phyloP scores from a whole-genome alignment of 1,140 invertebrate species.

The Drosophila cardini region DNA sequence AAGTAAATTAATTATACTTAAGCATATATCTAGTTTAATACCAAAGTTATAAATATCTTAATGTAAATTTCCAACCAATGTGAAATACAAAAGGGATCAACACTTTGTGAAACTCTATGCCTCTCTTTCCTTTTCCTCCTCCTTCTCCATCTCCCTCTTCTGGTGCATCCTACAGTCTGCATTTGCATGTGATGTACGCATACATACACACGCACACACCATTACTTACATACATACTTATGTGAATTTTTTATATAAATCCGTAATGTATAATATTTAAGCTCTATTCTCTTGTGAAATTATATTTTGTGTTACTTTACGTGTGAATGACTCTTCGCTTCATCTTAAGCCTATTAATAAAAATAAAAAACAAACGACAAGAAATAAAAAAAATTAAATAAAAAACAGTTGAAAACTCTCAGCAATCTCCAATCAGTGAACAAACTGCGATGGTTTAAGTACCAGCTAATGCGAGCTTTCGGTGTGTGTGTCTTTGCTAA shows the following conservation, averaged over 20 bases:
- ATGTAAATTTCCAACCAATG: slow-evolving; percentile 50
- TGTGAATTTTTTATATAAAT: slow-evolving; percentile 40
- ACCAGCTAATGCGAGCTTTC: background rate
- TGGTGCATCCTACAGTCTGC: slow-evolving; percentile 10
- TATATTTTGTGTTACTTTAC: slow-evolving; percentile 63
- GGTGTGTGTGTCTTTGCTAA: background rate
- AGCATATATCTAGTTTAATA: slow-evolving; percentile 83
- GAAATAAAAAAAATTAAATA: slow-evolving; percentile 16
- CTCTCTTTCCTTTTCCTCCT: too few species aligned
- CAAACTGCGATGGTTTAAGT: background rate
- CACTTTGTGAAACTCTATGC: slow-evolving; percentile 25
- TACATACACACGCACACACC: slow-evolving; percentile 21
- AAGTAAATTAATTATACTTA: slow-evolving; percentile 81
- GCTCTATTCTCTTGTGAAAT: slow-evolving; percentile 73
- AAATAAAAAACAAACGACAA: slow-evolving; percentile 24
- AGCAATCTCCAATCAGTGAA: background rate
- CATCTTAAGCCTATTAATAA: slow-evolving; percentile 51
- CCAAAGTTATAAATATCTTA: slow-evolving; percentile 77
- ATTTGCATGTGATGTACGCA: slow-evolving; percentile 55
- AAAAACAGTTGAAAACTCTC: background rate
- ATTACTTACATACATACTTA: slow-evolving; percentile 60
- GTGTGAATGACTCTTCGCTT: slow-evolving; percentile 67
- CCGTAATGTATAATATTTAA: slow-evolving; percentile 67
- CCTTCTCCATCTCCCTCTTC: slow-evolving; percentile 18
- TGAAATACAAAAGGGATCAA: slow-evolving; percentile 26